These are phyloP conservation scores for Thunnus albacares DNA, from an alignment of 2,797 vertebrate genomes.

Conservation along the genomic window DNA sequence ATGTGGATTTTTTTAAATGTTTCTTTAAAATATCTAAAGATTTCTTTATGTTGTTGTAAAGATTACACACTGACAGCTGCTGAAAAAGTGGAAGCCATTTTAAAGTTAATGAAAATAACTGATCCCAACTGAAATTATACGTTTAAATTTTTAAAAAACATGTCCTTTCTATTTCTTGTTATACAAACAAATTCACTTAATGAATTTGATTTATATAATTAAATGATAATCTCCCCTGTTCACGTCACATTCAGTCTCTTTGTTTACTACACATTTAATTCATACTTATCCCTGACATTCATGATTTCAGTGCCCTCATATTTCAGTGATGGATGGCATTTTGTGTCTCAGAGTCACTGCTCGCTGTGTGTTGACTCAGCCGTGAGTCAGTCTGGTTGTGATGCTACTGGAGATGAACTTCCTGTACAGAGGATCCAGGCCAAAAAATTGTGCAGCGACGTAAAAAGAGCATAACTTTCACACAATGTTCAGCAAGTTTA, in stretches of 20 bases:
- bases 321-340: neutral
- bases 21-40: neutral
- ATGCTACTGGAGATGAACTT: neutral
- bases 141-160: too few relatives aligned
- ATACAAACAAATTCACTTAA: neutral
- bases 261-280: neutral
- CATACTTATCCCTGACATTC: neutral
- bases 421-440: neutral
- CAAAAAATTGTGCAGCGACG: neutral
- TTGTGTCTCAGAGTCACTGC: neutral
- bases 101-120: neutral
- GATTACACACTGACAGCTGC: neutral
- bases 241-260: neutral
- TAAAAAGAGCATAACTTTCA: neutral
- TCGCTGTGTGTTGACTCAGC: conserved; percentile 4
- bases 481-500: neutral
- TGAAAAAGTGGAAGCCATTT: neutral
- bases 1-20: neutral
- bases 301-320: neutral
- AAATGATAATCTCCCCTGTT: neutral
- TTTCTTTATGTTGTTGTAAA: conserved; percentile 10
- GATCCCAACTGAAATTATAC: neutral
- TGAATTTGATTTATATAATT: conserved; percentile 15
- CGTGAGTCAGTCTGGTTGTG: neutral
- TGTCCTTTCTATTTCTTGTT: neutral